A percentile compares a stretch with the other conserved stretches of the same genome.
These are phyloP conservation scores for Pararge aegeria DNA, from an alignment of 1,140 invertebrate species.

Conservation along the genomic window DNA sequence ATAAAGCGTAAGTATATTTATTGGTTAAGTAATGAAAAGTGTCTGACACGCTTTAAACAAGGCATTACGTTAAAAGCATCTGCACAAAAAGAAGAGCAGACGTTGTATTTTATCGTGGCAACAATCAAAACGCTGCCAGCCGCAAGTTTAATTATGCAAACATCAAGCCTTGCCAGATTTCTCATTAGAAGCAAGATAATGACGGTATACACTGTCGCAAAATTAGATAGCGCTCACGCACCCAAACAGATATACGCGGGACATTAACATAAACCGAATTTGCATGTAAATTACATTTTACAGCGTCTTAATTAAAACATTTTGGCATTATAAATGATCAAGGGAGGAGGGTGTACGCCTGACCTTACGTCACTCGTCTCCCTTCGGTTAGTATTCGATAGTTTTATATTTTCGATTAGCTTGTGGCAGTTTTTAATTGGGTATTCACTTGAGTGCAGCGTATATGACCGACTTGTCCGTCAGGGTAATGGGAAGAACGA, in stretches of 20 bases:
- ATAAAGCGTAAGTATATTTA: too few relatives aligned
- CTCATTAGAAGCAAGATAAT: slow-evolving; percentile 79
- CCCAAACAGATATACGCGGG: slow-evolving; percentile 77
- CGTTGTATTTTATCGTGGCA: slow-evolving; percentile 66
- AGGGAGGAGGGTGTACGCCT: slow-evolving; percentile 59
- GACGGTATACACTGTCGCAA: slow-evolving; percentile 77
- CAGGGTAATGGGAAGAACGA: too few relatives aligned
- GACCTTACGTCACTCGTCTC: slow-evolving; percentile 50
- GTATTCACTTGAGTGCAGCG: background rate
- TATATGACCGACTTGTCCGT: too few relatives aligned
- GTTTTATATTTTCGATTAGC: slow-evolving; percentile 50
- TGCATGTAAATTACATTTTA: slow-evolving; percentile 82
- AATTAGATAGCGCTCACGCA: slow-evolving; percentile 78
- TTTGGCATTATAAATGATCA: slow-evolving; percentile 82
- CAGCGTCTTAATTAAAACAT: slow-evolving; percentile 82
- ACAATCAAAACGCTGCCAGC: slow-evolving; percentile 72
- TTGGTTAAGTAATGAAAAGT: too few relatives aligned
- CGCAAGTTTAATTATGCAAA: slow-evolving; percentile 79
- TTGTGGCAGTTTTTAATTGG: background rate
- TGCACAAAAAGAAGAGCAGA: slow-evolving; percentile 32
- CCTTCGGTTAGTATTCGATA: slow-evolving; percentile 51
- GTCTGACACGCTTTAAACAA: background rate
- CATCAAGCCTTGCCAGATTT: slow-evolving; percentile 78
- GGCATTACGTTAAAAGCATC: background rate
- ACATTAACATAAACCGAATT: slow-evolving; percentile 82